These are phyloP conservation scores for Leptinotarsa texana DNA, from an alignment of 1,140 invertebrate genomes.

Conservation along the genomic window DNA sequence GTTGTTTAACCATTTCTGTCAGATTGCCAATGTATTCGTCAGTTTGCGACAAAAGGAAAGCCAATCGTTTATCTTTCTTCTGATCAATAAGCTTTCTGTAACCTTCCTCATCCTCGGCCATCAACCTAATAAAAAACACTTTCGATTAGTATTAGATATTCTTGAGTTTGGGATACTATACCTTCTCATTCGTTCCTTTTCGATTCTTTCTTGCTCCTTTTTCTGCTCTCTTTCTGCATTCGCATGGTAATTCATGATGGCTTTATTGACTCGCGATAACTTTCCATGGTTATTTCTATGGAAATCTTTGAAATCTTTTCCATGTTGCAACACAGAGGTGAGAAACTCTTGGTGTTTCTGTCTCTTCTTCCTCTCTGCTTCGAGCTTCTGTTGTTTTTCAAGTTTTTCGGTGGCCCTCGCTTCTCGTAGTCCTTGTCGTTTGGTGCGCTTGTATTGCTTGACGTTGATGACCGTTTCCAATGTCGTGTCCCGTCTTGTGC, in stretches of 20 bases:
- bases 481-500: constrained; percentile 91
- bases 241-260: constrained; percentile 93
- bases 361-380: constrained; percentile 93
- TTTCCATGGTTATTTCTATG: constrained; percentile 78
- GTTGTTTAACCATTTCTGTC: constrained; percentile 94
- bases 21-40: constrained; percentile 98
- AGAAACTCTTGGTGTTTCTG: constrained; percentile 98
- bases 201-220: constrained; percentile 97
- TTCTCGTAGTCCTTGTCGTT: constrained; percentile 92
- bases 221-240: constrained; percentile 98
- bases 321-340: constrained; percentile 92
- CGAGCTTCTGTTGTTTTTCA: constrained; percentile 97
- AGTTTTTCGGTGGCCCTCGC: constrained; percentile 94
- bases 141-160: constrained; percentile 4
- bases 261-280: constrained; percentile 89
- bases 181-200: constrained; percentile 96
- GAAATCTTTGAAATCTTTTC: constrained; percentile 96
- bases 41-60: constrained; percentile 97
- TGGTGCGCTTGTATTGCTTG: constrained; percentile 95
- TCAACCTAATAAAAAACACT: constrained; percentile 61
- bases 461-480: constrained; percentile 96
- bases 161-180: background rate
- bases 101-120: constrained; percentile 95
- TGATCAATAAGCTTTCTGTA: constrained; percentile 98
- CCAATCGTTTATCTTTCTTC: constrained; percentile 95